Percentiles rank a stretch among this genome's conserved stretches.
phyloP scores from a whole-genome alignment of 2,888 invertebrate genomes.

The Phortica magna region DNA sequence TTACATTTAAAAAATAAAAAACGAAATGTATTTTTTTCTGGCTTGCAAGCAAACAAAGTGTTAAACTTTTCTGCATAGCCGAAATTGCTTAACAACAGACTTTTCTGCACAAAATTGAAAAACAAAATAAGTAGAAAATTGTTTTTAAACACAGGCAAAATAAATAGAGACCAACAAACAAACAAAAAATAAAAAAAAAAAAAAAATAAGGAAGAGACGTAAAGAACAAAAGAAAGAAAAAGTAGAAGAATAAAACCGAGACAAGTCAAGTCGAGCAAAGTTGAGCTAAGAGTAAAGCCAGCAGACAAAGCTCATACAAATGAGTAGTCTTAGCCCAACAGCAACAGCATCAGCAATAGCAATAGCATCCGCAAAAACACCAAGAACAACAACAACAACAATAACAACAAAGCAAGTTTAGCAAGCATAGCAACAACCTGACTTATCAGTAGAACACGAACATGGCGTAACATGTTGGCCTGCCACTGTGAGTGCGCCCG shows the following conservation, averaged over 20 bases:
- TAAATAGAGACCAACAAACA: too few relatives aligned
- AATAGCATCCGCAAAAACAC: neutral
- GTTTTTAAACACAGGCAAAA: too few relatives aligned
- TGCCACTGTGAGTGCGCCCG: neutral
- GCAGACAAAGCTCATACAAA: slow-evolving; percentile 11
- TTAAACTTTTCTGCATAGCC: too few relatives aligned
- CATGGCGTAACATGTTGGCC: neutral
- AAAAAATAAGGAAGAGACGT: neutral
- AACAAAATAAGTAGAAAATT: too few relatives aligned
- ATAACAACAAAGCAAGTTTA: too few relatives aligned
- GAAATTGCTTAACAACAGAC: too few relatives aligned
- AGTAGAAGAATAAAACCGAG: neutral
- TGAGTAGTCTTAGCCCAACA: neutral
- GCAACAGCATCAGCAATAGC: neutral
- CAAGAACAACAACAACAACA: neutral
- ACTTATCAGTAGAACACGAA: neutral
- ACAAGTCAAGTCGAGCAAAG: neutral
- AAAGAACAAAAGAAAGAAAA: neutral
- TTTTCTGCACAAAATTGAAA: too few relatives aligned
- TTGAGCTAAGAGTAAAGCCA: neutral
- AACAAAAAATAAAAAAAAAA: too few relatives aligned
- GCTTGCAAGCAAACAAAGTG: too few relatives aligned
- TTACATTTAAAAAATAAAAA: too few relatives aligned
- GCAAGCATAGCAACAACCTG: too few relatives aligned
- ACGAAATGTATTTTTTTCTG: too few relatives aligned